These are phyloP conservation scores for Mystacides longicornis DNA, from an alignment of 2,888 invertebrate genomes.

Conservation along the genomic window DNA sequence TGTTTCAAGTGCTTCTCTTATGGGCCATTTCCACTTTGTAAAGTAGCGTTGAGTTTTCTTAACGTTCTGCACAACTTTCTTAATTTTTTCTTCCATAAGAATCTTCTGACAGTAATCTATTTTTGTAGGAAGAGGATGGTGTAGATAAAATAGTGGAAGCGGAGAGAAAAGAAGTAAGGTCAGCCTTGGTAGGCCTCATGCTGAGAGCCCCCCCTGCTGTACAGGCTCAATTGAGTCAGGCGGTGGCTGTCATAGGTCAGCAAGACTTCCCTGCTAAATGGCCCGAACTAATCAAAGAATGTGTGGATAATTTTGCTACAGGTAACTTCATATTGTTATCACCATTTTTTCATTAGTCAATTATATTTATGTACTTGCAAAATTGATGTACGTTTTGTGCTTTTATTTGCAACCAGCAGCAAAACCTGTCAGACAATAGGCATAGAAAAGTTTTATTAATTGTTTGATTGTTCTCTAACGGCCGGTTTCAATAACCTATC, in stretches of 20 bases:
- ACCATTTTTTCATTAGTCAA: no score
- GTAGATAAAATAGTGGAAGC: constrained; percentile 69
- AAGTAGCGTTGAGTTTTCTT: neutral
- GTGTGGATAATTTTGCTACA: constrained; percentile 86
- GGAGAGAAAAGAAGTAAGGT: constrained; percentile 77
- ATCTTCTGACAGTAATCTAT: no score
- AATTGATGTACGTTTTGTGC: no score
- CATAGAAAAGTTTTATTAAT: no score
- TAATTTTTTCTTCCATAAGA: no score
- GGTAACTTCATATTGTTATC: constrained; percentile 43
- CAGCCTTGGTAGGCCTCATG: constrained; percentile 86
- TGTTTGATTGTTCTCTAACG: no score
- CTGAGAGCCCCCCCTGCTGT: constrained; percentile 82
- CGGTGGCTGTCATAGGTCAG: constrained; percentile 92
- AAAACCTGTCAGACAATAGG: no score
- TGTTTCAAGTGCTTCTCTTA: no score
- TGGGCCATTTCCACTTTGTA: neutral
- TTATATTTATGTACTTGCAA: no score
- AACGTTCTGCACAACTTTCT: no score
- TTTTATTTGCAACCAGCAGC: no score
- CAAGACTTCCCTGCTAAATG: constrained; percentile 96
- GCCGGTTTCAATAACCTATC: no score
- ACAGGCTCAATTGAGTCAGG: constrained; percentile 92
- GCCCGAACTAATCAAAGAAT: constrained; percentile 86
- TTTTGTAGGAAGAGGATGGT: constrained; percentile 59